Conservation (phyloP, 2,888 invertebrate genomes). For the Diarsia dahlii region DNA sequence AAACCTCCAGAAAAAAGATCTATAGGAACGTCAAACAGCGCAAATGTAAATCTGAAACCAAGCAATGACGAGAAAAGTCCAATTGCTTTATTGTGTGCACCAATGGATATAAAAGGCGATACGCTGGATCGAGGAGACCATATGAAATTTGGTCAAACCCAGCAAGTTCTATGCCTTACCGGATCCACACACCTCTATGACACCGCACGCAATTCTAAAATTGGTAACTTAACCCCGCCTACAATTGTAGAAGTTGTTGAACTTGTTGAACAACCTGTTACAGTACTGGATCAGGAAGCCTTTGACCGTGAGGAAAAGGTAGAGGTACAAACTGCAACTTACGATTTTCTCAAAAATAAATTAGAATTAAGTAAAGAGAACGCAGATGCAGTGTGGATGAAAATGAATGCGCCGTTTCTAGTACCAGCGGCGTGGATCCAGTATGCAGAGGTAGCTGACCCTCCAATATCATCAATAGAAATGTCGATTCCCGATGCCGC, state of each 20-base stretch:
- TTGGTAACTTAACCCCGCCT: background rate
- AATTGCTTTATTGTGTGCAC: constrained; percentile 20
- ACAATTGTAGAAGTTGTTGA: background rate
- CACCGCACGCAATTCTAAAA: background rate
- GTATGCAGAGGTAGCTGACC: constrained; percentile 72
- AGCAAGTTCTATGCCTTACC: constrained; percentile 44
- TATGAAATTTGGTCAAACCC: constrained; percentile 38
- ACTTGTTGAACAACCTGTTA: constrained; percentile 66
- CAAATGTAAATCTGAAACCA: constrained; percentile 19
- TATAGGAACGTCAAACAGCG: constrained; percentile 48
- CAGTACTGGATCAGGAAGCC: constrained; percentile 68
- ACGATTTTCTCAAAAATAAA: constrained; percentile 51
- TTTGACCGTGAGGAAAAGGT: constrained; percentile 72
- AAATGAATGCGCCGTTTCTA: constrained; percentile 72
- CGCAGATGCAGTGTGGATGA: constrained; percentile 66
- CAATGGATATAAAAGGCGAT: constrained; percentile 2
- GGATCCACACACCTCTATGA: constrained; percentile 18
- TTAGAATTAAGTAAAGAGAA: constrained; percentile 40
- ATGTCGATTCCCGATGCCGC: constrained; percentile 72
- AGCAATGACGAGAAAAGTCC: constrained; percentile 18
- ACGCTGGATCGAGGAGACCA: constrained; percentile 58
- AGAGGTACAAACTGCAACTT: constrained; percentile 56
- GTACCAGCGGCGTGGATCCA: constrained; percentile 76
- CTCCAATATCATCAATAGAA: constrained; percentile 74
- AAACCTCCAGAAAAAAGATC: constrained; percentile 50